Evolutionary conservation across 2,113 vertebrate genomes (phyloP).

Genomic region (Nesogale talazaci): DNA sequence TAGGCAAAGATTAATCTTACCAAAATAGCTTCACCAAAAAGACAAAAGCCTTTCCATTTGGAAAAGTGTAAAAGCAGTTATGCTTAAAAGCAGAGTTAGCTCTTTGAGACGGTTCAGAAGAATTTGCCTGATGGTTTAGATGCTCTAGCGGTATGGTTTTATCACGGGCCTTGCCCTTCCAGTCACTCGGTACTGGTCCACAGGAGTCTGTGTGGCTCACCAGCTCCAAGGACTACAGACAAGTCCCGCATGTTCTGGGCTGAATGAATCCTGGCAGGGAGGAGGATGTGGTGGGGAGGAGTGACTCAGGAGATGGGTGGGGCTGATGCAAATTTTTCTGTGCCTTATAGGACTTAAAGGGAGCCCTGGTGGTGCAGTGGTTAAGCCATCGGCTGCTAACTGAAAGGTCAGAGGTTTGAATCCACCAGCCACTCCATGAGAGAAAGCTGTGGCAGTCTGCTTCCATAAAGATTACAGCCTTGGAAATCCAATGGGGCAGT

Average conservation of each 20-base stretch:
- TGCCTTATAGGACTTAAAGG: not conserved
- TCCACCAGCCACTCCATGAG: not conserved
- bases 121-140: not conserved
- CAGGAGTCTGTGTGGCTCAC: not conserved
- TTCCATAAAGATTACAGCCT: not conserved
- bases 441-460: not conserved
- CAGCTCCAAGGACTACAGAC: not conserved
- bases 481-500: not conserved
- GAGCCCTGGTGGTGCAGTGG: not conserved
- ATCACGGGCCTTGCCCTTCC: not conserved
- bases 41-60: not conserved
- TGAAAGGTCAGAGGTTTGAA: not conserved
- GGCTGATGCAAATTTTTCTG: not conserved
- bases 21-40: slow-evolving; percentile 43
- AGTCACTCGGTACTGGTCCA: not conserved
- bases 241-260: not conserved
- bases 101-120: not conserved
- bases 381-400: not conserved
- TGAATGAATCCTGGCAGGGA: not conserved
- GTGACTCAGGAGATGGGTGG: not conserved
- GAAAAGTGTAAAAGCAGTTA: not conserved
- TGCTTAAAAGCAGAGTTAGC: not conserved
- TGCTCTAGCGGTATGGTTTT: not conserved
- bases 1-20: slow-evolving; percentile 30
- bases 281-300: too few relatives aligned